phyloP scores from a whole-genome alignment of 2,888 invertebrate species.

The Tetropium fuscum region DNA sequence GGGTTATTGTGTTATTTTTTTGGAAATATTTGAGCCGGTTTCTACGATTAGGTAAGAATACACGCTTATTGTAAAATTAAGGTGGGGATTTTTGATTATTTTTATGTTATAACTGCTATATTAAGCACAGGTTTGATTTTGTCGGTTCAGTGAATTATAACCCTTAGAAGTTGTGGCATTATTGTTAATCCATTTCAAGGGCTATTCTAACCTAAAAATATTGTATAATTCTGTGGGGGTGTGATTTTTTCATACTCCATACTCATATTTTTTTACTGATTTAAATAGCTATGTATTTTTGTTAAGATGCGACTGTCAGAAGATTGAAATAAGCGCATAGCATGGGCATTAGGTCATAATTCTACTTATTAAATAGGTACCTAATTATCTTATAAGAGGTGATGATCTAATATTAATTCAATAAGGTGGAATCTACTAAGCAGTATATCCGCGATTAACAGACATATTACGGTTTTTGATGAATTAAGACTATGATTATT shows the following conservation, averaged over 20 bases:
- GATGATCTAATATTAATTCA: constrained; percentile 10
- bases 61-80: constrained; percentile 20
- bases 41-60: constrained; percentile 45
- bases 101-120: constrained; percentile 6
- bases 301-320: too few species aligned
- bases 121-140: constrained; percentile 2
- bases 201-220: constrained; percentile 18
- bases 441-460: too few species aligned
- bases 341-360: background rate
- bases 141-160: constrained; percentile 9
- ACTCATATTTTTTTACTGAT: too few species aligned
- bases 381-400: constrained; percentile 12
- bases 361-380: background rate
- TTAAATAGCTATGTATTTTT: too few species aligned
- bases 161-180: background rate
- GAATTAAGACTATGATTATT: too few species aligned
- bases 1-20: constrained; percentile 45
- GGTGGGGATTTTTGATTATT: constrained; percentile 35
- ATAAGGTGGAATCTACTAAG: constrained; percentile 3
- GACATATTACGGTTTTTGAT: too few species aligned
- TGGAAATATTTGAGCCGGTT: constrained; percentile 42
- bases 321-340: too few species aligned
- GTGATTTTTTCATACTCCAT: too few species aligned
- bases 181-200: background rate
- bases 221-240: constrained; percentile 10